Evolutionary conservation across 2,888 invertebrate genomes (phyloP), one percentile per base, ranked within the genome.

Genomic region (Acrobasis repandana): DNA sequence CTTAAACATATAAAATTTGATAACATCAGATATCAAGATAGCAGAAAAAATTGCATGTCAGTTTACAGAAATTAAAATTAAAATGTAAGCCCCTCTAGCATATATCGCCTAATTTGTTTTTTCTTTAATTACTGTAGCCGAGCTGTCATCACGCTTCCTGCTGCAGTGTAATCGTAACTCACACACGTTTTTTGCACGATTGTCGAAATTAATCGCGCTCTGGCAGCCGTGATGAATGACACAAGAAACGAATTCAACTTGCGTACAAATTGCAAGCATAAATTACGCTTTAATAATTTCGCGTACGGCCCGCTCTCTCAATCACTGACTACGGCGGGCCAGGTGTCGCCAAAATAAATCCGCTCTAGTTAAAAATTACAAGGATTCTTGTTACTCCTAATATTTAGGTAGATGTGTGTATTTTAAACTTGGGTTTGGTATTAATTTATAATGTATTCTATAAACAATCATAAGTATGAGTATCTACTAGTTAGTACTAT

Each of bases 281-380:
- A 90, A 90, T 91, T 90, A 88, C 83, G 80, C 83, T 89, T 88
- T 89, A 90, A 89, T 90, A 89, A 90, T 90, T 87, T 84, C 83
- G 82, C 82, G 83, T 86, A 85, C 88, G 83, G 83, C 79, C 82
- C 69, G 77, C 78, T 74, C 85, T 79, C 85, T 86, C 86, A 80
- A 84, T 85, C 85, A 84, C 80, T 70, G 74, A 73, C 72, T 69
- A 72, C 73, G 14, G 73, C 81, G 90, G 18, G 73, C 81, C 90
- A 90, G 90, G 90, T 90, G 90, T 80, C 83, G 84, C 84, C 75
- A 70, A 65, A 80, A 86, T 88, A 84, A 88, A 88, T 88, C 79
- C 76, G 65, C 66, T 65, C 73, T 79, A 77, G 80, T 85, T 82
- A 82, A 86, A 88, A 86, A 86, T 87, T 84, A 82, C 76, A 79